Base-by-base conservation (phyloP, 2,888 invertebrate genomes). In the Geophilus truncorum region DNA sequence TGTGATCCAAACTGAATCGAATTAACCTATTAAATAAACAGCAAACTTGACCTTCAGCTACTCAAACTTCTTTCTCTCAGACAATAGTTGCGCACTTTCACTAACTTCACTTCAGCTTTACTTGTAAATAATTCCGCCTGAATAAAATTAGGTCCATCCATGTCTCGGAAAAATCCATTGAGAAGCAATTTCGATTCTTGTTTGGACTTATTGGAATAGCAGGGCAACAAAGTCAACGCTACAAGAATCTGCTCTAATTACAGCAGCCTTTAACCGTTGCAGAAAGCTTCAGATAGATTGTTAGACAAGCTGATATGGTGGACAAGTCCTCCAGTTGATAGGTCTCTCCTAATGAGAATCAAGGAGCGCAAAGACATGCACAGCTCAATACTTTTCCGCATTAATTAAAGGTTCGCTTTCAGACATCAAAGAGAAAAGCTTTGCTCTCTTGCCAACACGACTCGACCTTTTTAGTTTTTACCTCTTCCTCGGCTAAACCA, bases 371-470 rank as follows among this genome's bases (percentile, higher is more conserved):
- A n/a, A 70, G 70, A 70, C 70, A 70, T n/a, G 28, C 70, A 70
- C 70, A 28, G 70, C 70, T 70, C 70, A 70, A 70, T 70, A 70
- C 70, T 70, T 70, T 70, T 28, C 70, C 70, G 28, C 70, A 70
- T 70, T 70, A 70, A 70, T 70, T 70, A 70, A 70, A 70, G 70
- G 6, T 28, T 70, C 28, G 70, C 28, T 70, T 3, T 70, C 25
- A 28, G 28, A 70, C 28, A 10, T 70, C 25, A 70, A 70, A 28
- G 70, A 28, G 70, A 70, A 6, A 70, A 70, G 28, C 12, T 10
- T n/a, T 12, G 25, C 70, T 70, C 70, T 70, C 70, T n/a, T 28
- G 25, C 70, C 12, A 70, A 12, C 70, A 10, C 70, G 28, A 70
- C 25, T 25, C 57, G 70, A 70, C 70, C 70, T 18, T 45, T 45